These are phyloP conservation scores for Myotis yumanensis DNA, from an alignment of 2,113 vertebrate species.

Conservation along the genomic window DNA sequence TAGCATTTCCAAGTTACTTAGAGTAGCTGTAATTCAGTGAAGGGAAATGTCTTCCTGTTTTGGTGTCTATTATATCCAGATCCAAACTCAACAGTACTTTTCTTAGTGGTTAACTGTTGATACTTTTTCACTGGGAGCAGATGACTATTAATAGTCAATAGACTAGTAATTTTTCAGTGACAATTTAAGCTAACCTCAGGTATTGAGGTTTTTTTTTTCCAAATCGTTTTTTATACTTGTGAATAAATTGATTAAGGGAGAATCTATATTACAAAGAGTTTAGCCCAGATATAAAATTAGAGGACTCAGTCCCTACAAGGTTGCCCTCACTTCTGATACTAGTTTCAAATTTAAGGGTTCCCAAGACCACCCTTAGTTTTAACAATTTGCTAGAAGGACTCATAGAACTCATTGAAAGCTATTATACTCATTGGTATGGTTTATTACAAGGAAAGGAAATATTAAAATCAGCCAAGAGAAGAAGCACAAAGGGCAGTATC, in stretches of 20 bases:
- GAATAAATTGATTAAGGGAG: background rate
- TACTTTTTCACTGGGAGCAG: background rate
- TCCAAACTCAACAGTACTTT: constrained; percentile 4
- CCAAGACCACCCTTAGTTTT: background rate
- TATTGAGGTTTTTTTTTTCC: background rate
- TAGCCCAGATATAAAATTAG: background rate
- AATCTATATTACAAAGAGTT: background rate
- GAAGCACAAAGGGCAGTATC: background rate
- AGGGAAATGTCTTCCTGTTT: background rate
- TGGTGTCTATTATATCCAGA: background rate
- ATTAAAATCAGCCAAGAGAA: constrained; percentile 36
- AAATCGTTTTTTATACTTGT: background rate
- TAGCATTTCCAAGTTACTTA: background rate
- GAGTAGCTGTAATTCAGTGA: background rate
- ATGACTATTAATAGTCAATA: background rate
- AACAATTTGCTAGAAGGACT: constrained; percentile 38
- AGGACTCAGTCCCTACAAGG: background rate
- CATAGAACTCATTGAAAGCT: constrained; percentile 15
- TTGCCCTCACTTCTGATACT: background rate
- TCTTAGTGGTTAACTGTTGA: constrained; percentile 5
- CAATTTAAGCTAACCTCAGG: background rate
- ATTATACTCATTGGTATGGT: background rate
- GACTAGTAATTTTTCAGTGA: background rate
- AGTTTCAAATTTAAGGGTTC: background rate
- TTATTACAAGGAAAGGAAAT: background rate